phyloP scores from a whole-genome alignment of 2,888 invertebrate species.

The Drosophila recens region DNA sequence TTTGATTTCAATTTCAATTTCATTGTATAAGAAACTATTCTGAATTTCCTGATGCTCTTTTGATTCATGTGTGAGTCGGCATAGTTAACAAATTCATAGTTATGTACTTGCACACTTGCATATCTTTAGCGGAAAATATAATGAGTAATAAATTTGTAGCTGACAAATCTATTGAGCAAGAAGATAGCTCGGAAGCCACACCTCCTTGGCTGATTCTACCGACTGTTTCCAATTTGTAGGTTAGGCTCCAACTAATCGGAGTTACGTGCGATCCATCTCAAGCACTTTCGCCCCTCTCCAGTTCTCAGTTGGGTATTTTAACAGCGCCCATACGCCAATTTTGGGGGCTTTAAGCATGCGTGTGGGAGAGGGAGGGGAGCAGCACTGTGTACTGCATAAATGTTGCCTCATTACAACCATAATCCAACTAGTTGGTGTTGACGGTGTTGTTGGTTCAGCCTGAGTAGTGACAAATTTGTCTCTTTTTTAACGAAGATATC shows the following conservation, averaged over 20 bases:
- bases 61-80: conserved; percentile 12
- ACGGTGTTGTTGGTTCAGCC: neutral
- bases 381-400: conserved; percentile 70
- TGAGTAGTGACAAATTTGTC: neutral
- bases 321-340: conserved; percentile 26
- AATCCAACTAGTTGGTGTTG: conserved; percentile 16
- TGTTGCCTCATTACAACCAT: conserved; percentile 65
- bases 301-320: conserved; percentile 6
- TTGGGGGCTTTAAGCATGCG: conserved; percentile 35
- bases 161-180: conserved; percentile 11
- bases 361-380: conserved; percentile 37
- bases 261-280: conserved; percentile 75
- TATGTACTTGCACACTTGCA: neutral
- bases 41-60: conserved; percentile 3
- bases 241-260: conserved; percentile 70
- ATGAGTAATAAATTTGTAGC: conserved; percentile 51
- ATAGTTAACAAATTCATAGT: neutral
- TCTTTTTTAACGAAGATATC: too few species aligned
- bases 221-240: conserved; percentile 48
- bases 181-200: conserved; percentile 21
- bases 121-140: conserved; percentile 45
- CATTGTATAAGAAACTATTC: conserved; percentile 2
- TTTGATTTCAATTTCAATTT: conserved; percentile 41
- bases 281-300: conserved; percentile 32
- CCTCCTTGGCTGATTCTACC: conserved; percentile 6